phyloP scores from a whole-genome alignment of 2,113 vertebrate genomes.

The Mastomys coucha region DNA sequence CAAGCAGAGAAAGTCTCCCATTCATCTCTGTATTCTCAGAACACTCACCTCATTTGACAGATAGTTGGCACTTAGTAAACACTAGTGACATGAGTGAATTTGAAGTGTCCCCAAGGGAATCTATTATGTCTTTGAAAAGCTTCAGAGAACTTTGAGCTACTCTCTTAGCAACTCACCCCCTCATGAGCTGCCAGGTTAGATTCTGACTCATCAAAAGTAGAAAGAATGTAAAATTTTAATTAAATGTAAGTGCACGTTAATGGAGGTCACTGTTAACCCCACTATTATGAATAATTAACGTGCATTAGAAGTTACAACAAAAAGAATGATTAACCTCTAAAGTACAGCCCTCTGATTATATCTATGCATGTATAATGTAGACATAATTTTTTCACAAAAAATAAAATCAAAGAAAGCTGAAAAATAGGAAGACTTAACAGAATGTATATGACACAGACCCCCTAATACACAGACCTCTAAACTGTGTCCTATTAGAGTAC shows the following conservation, averaged over 20 bases:
- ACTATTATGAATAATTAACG: background rate
- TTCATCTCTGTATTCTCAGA: background rate
- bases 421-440: background rate
- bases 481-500: background rate
- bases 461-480: background rate
- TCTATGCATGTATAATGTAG: background rate
- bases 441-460: background rate
- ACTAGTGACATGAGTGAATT: background rate
- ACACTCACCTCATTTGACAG: background rate
- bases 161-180: background rate
- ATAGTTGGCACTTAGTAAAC: background rate
- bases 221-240: background rate
- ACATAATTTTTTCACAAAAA: background rate
- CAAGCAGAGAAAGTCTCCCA: background rate
- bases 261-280: too few species aligned
- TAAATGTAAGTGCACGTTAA: background rate
- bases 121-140: background rate
- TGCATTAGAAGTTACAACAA: background rate
- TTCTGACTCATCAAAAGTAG: background rate
- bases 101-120: constrained; percentile 27
- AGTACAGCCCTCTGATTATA: background rate
- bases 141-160: background rate
- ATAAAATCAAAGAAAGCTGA: background rate
- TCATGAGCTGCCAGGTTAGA: background rate
- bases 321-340: background rate